These are phyloP conservation scores for Aphaenogaster floridana DNA, from an alignment of 1,140 invertebrate genomes.

Conservation along the genomic window DNA sequence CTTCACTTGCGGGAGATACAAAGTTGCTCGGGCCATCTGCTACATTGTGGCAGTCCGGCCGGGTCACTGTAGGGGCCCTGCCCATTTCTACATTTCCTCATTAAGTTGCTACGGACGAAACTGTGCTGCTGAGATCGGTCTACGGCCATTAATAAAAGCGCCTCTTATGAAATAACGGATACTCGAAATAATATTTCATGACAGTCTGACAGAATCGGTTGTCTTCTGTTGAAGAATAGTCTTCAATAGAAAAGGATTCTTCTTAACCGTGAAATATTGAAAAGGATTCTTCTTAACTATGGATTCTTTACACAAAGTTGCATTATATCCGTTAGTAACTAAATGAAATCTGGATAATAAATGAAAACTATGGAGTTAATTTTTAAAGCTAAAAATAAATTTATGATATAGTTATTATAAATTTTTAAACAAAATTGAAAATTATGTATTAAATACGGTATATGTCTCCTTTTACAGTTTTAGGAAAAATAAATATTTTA, in stretches of 20 bases:
- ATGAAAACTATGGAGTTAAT: background rate
- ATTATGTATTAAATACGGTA: background rate
- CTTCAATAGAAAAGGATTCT: background rate
- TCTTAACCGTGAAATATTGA: background rate
- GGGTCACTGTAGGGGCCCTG: constrained; percentile 9
- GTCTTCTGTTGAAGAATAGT: background rate
- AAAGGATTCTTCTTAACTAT: background rate
- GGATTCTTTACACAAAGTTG: background rate
- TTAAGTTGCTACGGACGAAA: constrained; percentile 28
- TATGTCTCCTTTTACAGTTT: background rate
- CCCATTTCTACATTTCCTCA: constrained; percentile 56
- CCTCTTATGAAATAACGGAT: constrained; percentile 34
- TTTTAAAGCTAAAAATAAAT: background rate
- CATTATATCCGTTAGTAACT: background rate
- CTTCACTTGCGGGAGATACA: constrained; percentile 45
- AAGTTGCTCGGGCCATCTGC: constrained; percentile 33
- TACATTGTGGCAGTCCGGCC: constrained; percentile 51
- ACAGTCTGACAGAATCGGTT: background rate
- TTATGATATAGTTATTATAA: background rate
- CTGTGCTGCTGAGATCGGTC: constrained; percentile 4
- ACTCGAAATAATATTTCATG: constrained; percentile 36
- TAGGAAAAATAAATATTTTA: background rate
- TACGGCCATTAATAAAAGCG: constrained; percentile 30
- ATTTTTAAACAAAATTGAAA: background rate
- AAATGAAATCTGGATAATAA: background rate